Evolutionary conservation across 1,140 invertebrate species (phyloP).

Genomic region (Dendroctonus valens): DNA sequence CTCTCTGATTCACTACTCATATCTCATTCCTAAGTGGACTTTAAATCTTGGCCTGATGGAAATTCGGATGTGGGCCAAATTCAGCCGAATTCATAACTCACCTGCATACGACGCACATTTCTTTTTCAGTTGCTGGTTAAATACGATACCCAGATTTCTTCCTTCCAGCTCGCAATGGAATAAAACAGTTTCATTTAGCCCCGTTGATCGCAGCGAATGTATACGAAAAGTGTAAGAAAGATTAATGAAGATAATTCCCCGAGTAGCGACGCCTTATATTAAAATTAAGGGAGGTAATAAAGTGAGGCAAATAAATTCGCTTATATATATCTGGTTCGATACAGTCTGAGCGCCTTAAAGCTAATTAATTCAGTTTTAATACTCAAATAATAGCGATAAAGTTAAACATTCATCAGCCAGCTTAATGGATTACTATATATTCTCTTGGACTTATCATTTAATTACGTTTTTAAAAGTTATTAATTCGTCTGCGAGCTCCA

Average conservation of each 20-base stretch:
- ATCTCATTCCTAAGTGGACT: conserved; percentile 29
- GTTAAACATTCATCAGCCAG: conserved; percentile 42
- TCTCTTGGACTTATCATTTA: conserved; percentile 35
- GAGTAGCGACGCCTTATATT: conserved; percentile 30
- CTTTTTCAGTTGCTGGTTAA: neutral
- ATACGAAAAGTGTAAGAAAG: conserved; percentile 24
- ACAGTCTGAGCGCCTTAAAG: conserved; percentile 30
- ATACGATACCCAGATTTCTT: neutral
- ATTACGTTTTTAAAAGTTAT: conserved; percentile 33
- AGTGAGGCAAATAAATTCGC: conserved; percentile 34
- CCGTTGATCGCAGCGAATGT: neutral
- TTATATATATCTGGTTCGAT: conserved; percentile 38
- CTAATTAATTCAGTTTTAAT: conserved; percentile 45
- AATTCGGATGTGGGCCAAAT: neutral
- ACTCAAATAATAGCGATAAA: conserved; percentile 44
- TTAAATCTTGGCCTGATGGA: conserved; percentile 11
- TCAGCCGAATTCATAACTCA: no score
- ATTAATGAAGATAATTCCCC: conserved; percentile 31
- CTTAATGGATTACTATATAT: conserved; percentile 42
- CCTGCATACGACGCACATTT: no score
- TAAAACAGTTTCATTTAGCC: conserved; percentile 5
- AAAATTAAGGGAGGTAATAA: conserved; percentile 37
- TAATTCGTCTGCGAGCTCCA: conserved; percentile 24
- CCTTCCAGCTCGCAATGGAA: neutral
- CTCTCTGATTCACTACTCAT: conserved; percentile 30